Evolutionary conservation across 2,888 invertebrate species (phyloP).

Genomic region (Sarcophaga subvicina): DNA sequence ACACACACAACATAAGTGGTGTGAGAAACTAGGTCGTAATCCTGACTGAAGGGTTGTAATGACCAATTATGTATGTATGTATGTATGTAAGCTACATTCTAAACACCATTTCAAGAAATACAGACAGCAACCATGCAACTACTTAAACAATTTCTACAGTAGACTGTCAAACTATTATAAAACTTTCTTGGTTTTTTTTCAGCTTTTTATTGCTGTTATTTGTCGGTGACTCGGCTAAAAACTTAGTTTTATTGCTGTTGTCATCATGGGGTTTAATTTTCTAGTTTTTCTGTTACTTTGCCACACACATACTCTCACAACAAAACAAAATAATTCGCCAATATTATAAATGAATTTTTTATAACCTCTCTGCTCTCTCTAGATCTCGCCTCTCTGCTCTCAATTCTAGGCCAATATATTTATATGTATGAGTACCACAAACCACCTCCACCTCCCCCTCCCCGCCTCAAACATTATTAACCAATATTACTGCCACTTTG

Average conservation of each 20-base stretch:
- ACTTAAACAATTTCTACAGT: slow-evolving; percentile 54
- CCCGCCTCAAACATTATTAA: slow-evolving; percentile 45
- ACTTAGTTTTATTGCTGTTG: too few relatives aligned
- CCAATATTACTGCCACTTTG: slow-evolving; percentile 40
- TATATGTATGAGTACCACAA: background rate
- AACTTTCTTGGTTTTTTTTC: slow-evolving; percentile 10
- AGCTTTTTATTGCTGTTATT: background rate
- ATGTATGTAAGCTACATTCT: too few relatives aligned
- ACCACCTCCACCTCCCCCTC: slow-evolving; percentile 18
- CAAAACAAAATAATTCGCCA: background rate
- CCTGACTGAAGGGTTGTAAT: too few relatives aligned
- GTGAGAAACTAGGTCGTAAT: too few relatives aligned
- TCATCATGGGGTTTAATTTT: too few relatives aligned
- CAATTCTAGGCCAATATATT: background rate
- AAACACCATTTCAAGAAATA: too few relatives aligned
- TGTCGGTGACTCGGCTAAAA: too few relatives aligned
- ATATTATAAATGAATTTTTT: slow-evolving; percentile 44
- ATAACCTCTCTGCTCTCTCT: background rate
- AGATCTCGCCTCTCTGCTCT: too few relatives aligned
- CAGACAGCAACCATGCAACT: slow-evolving; percentile 39
- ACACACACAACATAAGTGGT: too few relatives aligned
- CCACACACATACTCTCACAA: background rate
- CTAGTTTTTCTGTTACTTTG: slow-evolving; percentile 13
- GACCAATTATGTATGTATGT: too few relatives aligned
- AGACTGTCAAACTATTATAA: slow-evolving; percentile 44